phyloP scores from a whole-genome alignment of 2,888 invertebrate species.

The Pelosia muscerda region DNA sequence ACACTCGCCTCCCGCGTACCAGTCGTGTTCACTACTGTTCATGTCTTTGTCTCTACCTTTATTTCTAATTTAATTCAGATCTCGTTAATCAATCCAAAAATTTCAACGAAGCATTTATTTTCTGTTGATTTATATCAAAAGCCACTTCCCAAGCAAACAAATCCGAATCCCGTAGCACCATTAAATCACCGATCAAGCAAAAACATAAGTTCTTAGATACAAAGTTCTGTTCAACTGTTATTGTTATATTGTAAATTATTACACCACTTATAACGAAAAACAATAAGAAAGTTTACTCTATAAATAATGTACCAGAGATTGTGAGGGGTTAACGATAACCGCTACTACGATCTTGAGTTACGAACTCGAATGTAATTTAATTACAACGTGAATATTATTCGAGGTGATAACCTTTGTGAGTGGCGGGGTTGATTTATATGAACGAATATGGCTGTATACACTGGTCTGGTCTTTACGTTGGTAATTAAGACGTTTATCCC shows the following conservation, averaged over 20 bases:
- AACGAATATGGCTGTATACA: no score
- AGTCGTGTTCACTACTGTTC: no score
- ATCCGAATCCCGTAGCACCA: slow-evolving; percentile 17
- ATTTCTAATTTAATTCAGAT: background rate
- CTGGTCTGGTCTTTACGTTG: no score
- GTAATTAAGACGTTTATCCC: no score
- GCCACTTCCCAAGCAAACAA: background rate
- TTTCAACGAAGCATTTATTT: background rate
- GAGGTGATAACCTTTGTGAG: no score
- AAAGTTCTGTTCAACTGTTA: slow-evolving; percentile 42
- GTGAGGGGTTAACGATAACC: slow-evolving; percentile 50
- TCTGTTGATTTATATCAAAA: slow-evolving; percentile 14
- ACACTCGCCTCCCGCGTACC: no score
- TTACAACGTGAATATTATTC: background rate
- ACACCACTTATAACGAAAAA: slow-evolving; percentile 69
- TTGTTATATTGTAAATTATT: slow-evolving; percentile 64
- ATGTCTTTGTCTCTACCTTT: background rate
- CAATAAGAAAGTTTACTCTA: slow-evolving; percentile 74
- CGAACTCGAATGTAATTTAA: slow-evolving; percentile 11
- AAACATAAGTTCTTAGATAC: slow-evolving; percentile 50
- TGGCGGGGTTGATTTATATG: no score
- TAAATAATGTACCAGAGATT: slow-evolving; percentile 76
- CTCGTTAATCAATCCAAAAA: background rate
- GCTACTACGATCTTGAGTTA: slow-evolving; percentile 46
- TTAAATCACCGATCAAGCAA: slow-evolving; percentile 45